phyloP scores from a whole-genome alignment of 2,888 invertebrate species.

The Brenthis ino region DNA sequence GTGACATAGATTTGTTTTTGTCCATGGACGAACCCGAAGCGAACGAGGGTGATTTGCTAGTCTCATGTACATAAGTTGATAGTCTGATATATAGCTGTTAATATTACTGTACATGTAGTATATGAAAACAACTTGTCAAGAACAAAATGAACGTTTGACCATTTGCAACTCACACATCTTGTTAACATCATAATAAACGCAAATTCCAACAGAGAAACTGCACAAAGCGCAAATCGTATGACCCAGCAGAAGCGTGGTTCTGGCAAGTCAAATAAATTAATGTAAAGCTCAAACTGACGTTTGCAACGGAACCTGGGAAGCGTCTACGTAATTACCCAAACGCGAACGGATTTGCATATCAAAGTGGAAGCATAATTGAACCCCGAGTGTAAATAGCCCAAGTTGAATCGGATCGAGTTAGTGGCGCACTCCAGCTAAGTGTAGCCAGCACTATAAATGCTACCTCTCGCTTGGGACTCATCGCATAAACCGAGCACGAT shows the following conservation, averaged over 20 bases:
- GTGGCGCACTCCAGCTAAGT: conserved; percentile 66
- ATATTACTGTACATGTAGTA: too few species aligned
- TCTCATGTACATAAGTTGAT: too few species aligned
- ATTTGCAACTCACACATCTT: conserved; percentile 35
- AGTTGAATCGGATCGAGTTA: conserved; percentile 78
- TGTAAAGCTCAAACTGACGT: conserved; percentile 57
- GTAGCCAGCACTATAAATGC: conserved; percentile 56
- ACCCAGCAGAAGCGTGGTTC: conserved; percentile 30
- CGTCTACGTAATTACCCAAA: conserved; percentile 77
- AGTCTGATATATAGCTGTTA: too few species aligned
- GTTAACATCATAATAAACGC: conserved; percentile 36
- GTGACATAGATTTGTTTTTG: too few species aligned
- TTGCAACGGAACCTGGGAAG: conserved; percentile 67
- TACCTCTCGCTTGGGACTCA: conserved; percentile 39
- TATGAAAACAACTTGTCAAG: background rate
- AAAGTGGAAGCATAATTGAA: conserved; percentile 79
- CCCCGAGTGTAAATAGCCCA: conserved; percentile 76
- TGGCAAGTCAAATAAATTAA: conserved; percentile 43
- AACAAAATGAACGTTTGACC: background rate
- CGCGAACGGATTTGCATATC: conserved; percentile 79
- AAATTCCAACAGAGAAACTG: conserved; percentile 28
- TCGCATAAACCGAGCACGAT: conserved; percentile 35
- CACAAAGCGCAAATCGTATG: conserved; percentile 30
- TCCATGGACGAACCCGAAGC: too few species aligned
- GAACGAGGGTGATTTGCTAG: too few species aligned